Percentiles rank a stretch among this genome's conserved stretches.
Evolutionary conservation across 2,888 invertebrate species (phyloP).

Genomic region (Imbricaverruca yamaguchii): DNA sequence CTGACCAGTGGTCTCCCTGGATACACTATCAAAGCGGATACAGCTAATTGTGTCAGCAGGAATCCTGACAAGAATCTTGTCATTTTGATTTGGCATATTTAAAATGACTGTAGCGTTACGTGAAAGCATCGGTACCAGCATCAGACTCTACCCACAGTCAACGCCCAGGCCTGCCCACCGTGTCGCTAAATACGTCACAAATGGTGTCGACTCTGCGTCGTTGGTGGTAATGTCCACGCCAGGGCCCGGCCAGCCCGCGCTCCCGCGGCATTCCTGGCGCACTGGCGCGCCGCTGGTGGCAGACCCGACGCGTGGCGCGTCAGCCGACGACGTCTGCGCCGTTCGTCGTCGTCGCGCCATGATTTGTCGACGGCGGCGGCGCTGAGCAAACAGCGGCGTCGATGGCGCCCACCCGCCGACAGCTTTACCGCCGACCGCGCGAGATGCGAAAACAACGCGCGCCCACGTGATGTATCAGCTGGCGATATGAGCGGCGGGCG

Average conservation of each 20-base stretch:
- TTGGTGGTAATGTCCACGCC: background rate
- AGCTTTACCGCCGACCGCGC: background rate
- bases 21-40: too few species aligned
- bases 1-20: too few species aligned
- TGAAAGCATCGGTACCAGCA: too few species aligned
- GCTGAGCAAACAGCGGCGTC: background rate
- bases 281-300: background rate
- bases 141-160: too few species aligned
- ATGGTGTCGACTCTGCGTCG: too few species aligned
- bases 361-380: slow-evolving; percentile 8
- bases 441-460: background rate
- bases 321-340: background rate
- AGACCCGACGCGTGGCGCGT: background rate
- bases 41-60: too few species aligned
- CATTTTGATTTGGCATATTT: too few species aligned
- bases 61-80: too few species aligned
- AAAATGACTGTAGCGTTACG: too few species aligned
- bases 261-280: background rate
- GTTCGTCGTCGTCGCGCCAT: background rate
- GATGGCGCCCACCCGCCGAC: background rate
- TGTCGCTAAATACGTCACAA: too few species aligned
- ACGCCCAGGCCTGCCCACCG: too few species aligned
- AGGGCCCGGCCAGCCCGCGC: background rate
- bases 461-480: background rate
- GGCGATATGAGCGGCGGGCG: background rate